Evolutionary conservation across 30 jellyfish, hydroid and myxozoan genomes (phyloP).

Genomic region (Aurelia aurita complex sp. Pacific): DNA sequence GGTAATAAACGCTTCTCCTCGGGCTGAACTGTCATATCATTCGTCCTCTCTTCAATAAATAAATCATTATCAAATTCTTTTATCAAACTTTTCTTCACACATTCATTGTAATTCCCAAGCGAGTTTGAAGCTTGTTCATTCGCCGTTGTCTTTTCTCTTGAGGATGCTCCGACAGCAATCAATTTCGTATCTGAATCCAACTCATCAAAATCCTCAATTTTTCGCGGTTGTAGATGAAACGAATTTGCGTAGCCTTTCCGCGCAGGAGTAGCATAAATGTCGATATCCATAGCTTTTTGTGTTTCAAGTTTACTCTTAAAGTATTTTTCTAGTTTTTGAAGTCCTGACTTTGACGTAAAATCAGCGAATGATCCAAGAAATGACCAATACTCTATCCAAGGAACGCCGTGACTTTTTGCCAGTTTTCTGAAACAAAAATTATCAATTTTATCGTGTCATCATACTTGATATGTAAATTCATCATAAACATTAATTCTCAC

Average conservation of each 20-base stretch:
- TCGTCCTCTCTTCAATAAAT: neutral
- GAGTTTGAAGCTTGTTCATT: too few relatives aligned
- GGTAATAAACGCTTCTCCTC: neutral
- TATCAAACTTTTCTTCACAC: too few relatives aligned
- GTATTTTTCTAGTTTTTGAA: conserved; percentile 54
- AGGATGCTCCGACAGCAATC: too few relatives aligned
- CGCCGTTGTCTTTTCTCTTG: too few relatives aligned
- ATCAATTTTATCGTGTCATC: neutral
- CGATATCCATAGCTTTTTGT: neutral
- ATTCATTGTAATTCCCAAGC: too few relatives aligned
- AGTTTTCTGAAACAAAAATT: conserved; percentile 36
- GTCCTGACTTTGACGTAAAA: conserved; percentile 67
- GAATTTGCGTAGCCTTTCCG: neutral
- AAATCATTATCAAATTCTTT: too few relatives aligned
- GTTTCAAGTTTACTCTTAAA: neutral
- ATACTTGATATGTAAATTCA: too few relatives aligned
- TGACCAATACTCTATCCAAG: conserved; percentile 90
- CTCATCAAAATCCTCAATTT: too few relatives aligned
- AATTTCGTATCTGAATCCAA: too few relatives aligned
- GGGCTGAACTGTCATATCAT: neutral
- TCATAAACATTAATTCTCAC: too few relatives aligned
- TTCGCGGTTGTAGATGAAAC: too few relatives aligned
- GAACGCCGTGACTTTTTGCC: conserved; percentile 64
- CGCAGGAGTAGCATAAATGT: conserved; percentile 20
- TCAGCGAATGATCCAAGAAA: conserved; percentile 69